phyloP scores from a whole-genome alignment of 2,888 invertebrate genomes.

The Agrotis exclamationis region DNA sequence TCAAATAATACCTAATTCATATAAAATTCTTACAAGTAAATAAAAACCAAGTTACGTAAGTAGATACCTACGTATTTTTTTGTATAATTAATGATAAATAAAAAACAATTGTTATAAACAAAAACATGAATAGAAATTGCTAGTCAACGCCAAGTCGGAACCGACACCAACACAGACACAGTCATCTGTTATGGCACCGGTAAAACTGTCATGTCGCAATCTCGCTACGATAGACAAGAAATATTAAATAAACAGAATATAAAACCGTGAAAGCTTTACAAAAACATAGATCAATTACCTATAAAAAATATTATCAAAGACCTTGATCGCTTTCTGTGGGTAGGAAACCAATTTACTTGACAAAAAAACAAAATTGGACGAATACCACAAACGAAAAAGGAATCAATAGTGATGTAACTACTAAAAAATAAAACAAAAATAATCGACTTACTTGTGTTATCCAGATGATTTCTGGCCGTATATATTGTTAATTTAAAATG shows the following conservation, averaged over 20 bases:
- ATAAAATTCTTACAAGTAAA: neutral
- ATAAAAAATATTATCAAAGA: conserved; percentile 19
- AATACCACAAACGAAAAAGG: conserved; percentile 19
- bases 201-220: conserved; percentile 4
- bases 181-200: conserved; percentile 5
- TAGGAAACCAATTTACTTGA: conserved; percentile 32
- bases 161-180: neutral
- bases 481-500: conserved; percentile 59
- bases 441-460: conserved; percentile 55
- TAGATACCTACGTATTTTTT: neutral
- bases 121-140: neutral
- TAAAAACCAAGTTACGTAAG: neutral
- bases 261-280: neutral
- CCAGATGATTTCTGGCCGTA: conserved; percentile 48
- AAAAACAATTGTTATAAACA: neutral
- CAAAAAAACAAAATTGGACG: conserved; percentile 12
- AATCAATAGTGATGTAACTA: conserved; percentile 33
- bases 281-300: conserved; percentile 19
- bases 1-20: neutral
- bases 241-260: conserved; percentile 1
- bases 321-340: conserved; percentile 45
- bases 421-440: conserved; percentile 1
- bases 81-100: no score
- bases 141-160: neutral
- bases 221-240: neutral